A percentile compares a stretch with the other conserved stretches of the same genome.
phyloP scores from a whole-genome alignment of 1,140 invertebrate species.

The Habropoda laboriosa region DNA sequence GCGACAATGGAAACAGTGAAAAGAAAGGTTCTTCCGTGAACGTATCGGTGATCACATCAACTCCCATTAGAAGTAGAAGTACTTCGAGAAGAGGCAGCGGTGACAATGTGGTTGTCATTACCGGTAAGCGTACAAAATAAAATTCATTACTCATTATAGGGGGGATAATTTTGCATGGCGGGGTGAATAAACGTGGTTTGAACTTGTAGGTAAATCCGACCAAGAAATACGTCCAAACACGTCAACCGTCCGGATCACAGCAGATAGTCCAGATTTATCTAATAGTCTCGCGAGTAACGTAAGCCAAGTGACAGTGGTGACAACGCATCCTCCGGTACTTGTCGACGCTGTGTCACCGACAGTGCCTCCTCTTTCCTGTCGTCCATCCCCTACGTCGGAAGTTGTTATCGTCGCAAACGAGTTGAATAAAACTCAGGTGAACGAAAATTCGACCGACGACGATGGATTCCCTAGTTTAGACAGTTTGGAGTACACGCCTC shows the following conservation, averaged over 20 bases:
- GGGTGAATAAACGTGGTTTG: neutral
- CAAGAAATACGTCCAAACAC: slow-evolving; percentile 79
- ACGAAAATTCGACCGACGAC: slow-evolving; percentile 87
- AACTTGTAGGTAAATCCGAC: slow-evolving; percentile 66
- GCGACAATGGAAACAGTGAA: slow-evolving; percentile 38
- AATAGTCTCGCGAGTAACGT: slow-evolving; percentile 87
- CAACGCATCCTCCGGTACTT: slow-evolving; percentile 89
- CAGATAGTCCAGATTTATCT: slow-evolving; percentile 83
- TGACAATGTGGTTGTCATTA: slow-evolving; percentile 79
- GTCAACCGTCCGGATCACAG: slow-evolving; percentile 84
- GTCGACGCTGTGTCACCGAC: slow-evolving; percentile 81
- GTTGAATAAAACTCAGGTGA: slow-evolving; percentile 86
- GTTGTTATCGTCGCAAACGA: slow-evolving; percentile 91
- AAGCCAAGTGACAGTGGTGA: slow-evolving; percentile 90
- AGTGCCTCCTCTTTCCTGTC: slow-evolving; percentile 68
- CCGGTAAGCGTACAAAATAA: slow-evolving; percentile 72
- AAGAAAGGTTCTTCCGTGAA: slow-evolving; percentile 69
- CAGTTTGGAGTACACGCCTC: slow-evolving; percentile 86
- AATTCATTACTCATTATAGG: too few species aligned
- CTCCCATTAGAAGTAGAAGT: slow-evolving; percentile 75
- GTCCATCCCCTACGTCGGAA: slow-evolving; percentile 81
- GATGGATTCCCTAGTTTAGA: slow-evolving; percentile 87
- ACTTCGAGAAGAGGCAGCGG: slow-evolving; percentile 70
- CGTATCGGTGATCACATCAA: slow-evolving; percentile 79
- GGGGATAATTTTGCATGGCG: too few species aligned